Conservation (phyloP, 1,140 invertebrate species). For the Bombus turneri region DNA sequence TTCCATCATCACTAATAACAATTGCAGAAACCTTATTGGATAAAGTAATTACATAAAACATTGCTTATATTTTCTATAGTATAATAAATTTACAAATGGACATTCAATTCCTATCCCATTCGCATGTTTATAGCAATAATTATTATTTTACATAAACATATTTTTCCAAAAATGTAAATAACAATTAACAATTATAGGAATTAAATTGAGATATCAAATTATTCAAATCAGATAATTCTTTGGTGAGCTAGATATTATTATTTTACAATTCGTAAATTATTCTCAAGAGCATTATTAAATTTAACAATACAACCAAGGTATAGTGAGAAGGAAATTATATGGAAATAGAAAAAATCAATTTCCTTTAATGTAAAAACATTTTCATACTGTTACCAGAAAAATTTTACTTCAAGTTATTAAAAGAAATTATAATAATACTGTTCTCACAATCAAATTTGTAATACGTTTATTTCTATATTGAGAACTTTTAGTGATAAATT, state of each 20-base stretch:
- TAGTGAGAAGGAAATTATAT: background rate
- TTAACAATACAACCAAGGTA: background rate
- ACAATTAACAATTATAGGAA: slow-evolving; percentile 6
- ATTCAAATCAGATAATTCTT: slow-evolving; percentile 50
- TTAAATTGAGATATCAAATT: slow-evolving; percentile 16
- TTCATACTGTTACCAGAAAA: background rate
- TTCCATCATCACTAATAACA: slow-evolving; percentile 46
- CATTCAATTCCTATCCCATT: slow-evolving; percentile 14
- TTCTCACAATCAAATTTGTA: background rate
- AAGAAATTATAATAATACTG: background rate
- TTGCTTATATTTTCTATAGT: slow-evolving; percentile 39
- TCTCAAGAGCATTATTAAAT: slow-evolving; percentile 22
- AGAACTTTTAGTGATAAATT: background rate
- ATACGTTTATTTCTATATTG: background rate
- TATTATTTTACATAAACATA: slow-evolving; percentile 9
- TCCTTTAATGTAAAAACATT: background rate
- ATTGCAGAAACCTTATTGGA: slow-evolving; percentile 46
- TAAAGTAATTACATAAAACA: slow-evolving; percentile 53
- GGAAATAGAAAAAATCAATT: background rate
- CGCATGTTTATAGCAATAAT: slow-evolving; percentile 34
- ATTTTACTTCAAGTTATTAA: background rate
- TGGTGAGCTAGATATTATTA: slow-evolving; percentile 45
- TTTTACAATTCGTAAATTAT: slow-evolving; percentile 41
- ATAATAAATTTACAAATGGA: slow-evolving; percentile 14
- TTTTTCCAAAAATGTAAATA: background rate